Percentiles rank a stretch among this genome's conserved stretches.
phyloP scores from a whole-genome alignment of 2,113 vertebrate genomes.

The Petrocephalus microphthalmus region DNA sequence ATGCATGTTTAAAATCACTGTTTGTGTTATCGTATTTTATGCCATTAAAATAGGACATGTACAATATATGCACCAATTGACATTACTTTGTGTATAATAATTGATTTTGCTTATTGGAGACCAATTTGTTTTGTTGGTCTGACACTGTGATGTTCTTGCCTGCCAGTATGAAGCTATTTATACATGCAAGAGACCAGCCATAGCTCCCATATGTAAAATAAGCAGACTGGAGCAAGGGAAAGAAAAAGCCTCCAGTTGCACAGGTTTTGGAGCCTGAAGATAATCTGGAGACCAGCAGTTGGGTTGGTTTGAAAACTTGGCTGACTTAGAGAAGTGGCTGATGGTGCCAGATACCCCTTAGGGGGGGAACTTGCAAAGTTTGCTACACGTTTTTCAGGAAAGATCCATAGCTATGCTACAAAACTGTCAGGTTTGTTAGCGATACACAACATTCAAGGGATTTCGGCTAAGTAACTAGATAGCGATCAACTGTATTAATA shows the following conservation, averaged over 20 bases:
- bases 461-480: not conserved
- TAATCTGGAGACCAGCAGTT: not conserved
- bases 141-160: not conserved
- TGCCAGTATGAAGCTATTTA: conserved; percentile 5
- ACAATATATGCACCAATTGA: not conserved
- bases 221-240: not conserved
- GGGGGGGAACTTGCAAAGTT: not conserved
- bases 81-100: not conserved
- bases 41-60: not conserved
- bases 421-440: not conserved
- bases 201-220: not conserved
- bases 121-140: not conserved
- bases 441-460: not conserved
- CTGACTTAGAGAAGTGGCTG: not conserved
- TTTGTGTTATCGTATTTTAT: not conserved
- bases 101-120: not conserved
- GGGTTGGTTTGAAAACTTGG: not conserved
- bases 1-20: not conserved
- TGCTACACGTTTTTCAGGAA: not conserved
- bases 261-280: not conserved
- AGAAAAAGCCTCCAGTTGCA: not conserved
- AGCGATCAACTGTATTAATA: not conserved
- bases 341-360: not conserved
- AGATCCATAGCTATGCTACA: not conserved
- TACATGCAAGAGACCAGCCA: not conserved